A percentile compares a stretch with the other conserved stretches of the same genome.
Conservation (phyloP, 2,888 invertebrate species). For the Acronicta leporina region DNA sequence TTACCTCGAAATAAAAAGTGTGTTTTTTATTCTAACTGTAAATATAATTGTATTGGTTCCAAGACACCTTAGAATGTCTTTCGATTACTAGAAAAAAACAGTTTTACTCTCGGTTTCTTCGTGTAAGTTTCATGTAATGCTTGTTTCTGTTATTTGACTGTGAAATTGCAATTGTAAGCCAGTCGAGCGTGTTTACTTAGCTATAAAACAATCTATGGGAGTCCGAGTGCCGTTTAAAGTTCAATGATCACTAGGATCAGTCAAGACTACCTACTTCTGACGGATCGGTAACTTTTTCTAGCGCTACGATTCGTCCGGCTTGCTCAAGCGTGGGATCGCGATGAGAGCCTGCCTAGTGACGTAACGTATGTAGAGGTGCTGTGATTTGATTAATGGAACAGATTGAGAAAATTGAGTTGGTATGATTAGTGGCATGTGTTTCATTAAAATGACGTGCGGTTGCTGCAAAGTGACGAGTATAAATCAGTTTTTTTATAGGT, state of each 20-base stretch:
- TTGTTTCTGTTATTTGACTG: slow-evolving; percentile 69
- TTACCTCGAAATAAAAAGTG: slow-evolving; percentile 36
- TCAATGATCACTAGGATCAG: slow-evolving; percentile 74
- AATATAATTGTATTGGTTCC: slow-evolving; percentile 51
- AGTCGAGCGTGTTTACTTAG: slow-evolving; percentile 65
- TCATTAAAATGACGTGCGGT: slow-evolving; percentile 68
- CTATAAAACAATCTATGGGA: slow-evolving; percentile 65
- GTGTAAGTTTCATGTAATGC: slow-evolving; percentile 55
- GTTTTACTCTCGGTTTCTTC: slow-evolving; percentile 58
- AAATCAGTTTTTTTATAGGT: slow-evolving; percentile 66
- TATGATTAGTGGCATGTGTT: slow-evolving; percentile 73
- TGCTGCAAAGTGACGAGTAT: slow-evolving; percentile 66
- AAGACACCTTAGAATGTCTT: slow-evolving; percentile 47
- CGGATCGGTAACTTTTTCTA: slow-evolving; percentile 71
- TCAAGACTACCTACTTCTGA: slow-evolving; percentile 62
- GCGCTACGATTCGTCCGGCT: slow-evolving; percentile 62
- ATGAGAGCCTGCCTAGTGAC: slow-evolving; percentile 64
- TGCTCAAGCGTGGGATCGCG: slow-evolving; percentile 76
- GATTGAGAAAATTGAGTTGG: slow-evolving; percentile 80
- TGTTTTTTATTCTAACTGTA: slow-evolving; percentile 45
- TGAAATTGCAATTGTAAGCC: slow-evolving; percentile 71
- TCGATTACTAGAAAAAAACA: slow-evolving; percentile 47
- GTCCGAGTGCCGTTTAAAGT: slow-evolving; percentile 67
- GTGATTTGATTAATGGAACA: slow-evolving; percentile 81
- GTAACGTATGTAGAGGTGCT: slow-evolving; percentile 64